phyloP scores from a whole-genome alignment of 2,113 vertebrate genomes.

The Sisor rabdophorus region DNA sequence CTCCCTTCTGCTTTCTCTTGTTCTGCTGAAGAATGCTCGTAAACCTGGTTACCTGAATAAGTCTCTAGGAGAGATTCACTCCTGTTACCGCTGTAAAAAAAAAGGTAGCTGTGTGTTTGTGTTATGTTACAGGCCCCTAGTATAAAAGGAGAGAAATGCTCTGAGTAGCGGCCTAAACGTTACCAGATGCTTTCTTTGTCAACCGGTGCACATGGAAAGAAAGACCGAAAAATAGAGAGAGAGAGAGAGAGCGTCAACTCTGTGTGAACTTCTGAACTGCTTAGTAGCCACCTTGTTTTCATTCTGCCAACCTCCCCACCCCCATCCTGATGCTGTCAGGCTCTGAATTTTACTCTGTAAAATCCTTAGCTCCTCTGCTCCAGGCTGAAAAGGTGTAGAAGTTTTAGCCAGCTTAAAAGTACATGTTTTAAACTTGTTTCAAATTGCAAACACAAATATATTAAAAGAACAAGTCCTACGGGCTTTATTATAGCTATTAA shows the following conservation, averaged over 20 bases:
- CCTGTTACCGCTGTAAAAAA: slow-evolving; percentile 69
- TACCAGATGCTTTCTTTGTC: slow-evolving; percentile 70
- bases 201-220: slow-evolving; percentile 48
- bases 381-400: neutral
- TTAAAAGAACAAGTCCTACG: neutral
- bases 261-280: slow-evolving; percentile 62
- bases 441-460: neutral
- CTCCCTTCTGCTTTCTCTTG: slow-evolving; percentile 59
- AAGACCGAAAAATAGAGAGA: slow-evolving; percentile 11
- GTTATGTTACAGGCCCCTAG: slow-evolving; percentile 65
- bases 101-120: slow-evolving; percentile 68
- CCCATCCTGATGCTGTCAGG: slow-evolving; percentile 30
- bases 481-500: neutral
- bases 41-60: slow-evolving; percentile 73
- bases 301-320: slow-evolving; percentile 48
- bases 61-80: slow-evolving; percentile 62
- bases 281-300: slow-evolving; percentile 54
- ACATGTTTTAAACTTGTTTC: neutral
- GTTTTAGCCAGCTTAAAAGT: neutral
- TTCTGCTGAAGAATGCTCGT: slow-evolving; percentile 72
- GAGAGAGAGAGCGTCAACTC: slow-evolving; percentile 54
- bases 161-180: slow-evolving; percentile 70
- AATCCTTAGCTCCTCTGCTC: slow-evolving; percentile 10
- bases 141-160: slow-evolving; percentile 64
- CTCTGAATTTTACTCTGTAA: slow-evolving; percentile 36